phyloP scores from a whole-genome alignment of 1,140 invertebrate genomes.

The Calycopis cecrops region DNA sequence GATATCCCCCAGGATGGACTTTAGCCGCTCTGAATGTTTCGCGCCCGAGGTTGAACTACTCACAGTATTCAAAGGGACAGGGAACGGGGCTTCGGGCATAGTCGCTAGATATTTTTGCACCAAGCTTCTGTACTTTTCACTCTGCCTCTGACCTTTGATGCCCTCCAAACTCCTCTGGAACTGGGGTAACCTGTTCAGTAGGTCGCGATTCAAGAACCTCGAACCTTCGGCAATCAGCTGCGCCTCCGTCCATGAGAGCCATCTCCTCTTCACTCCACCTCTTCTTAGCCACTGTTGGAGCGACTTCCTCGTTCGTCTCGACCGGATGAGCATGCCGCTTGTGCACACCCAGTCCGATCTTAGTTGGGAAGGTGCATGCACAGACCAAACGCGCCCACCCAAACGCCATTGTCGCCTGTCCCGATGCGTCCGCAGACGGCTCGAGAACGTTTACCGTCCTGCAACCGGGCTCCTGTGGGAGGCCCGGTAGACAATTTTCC shows the following conservation, averaged over 20 bases:
- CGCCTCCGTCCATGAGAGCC: conserved; percentile 23
- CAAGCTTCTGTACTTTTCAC: conserved; percentile 20
- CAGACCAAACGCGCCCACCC: conserved; percentile 12
- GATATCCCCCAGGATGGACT: no score
- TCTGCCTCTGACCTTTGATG: conserved; percentile 28
- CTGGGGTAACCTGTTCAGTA: conserved; percentile 17
- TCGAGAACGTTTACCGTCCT: neutral
- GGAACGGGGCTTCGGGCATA: neutral
- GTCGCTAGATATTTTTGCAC: conserved; percentile 19
- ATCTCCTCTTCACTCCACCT: conserved; percentile 24
- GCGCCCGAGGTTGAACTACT: conserved; percentile 10
- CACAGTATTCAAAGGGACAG: neutral
- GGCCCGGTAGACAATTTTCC: conserved; percentile 10
- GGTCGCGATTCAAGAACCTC: conserved; percentile 12
- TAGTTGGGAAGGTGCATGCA: conserved; percentile 13
- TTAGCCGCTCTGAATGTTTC: neutral
- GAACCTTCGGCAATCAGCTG: conserved; percentile 18
- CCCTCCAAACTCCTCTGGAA: conserved; percentile 25
- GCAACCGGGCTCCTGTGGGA: conserved; percentile 12
- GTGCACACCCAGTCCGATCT: conserved; percentile 11
- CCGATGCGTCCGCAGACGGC: neutral
- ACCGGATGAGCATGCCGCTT: conserved; percentile 13
- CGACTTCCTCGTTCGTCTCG: conserved; percentile 11
- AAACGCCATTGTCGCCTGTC: neutral
- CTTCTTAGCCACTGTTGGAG: conserved; percentile 20